Evolutionary conservation across 2,797 vertebrate species (phyloP).

Genomic region (Sebastes matsubarae): DNA sequence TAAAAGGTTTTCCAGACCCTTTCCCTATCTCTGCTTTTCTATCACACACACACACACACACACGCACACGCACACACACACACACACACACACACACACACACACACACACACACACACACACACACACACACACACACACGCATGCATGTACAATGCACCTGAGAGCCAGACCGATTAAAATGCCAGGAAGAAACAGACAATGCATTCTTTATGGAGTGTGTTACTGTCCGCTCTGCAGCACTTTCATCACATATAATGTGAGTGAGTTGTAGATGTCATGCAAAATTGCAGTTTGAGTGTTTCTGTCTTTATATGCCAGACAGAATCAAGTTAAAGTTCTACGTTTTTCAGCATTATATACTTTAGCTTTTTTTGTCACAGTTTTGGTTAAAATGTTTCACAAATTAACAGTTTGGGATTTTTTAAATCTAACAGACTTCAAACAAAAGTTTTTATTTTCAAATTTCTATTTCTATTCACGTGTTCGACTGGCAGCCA

Average conservation of each 20-base stretch:
- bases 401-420: background rate
- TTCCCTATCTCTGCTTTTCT: conserved; percentile 52
- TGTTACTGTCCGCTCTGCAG: conserved; percentile 35
- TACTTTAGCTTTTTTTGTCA: background rate
- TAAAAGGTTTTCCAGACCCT: conserved; percentile 69
- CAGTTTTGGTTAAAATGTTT: conserved; percentile 9
- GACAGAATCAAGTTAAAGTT: background rate
- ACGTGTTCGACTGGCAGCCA: background rate
- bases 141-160: conserved; percentile 20
- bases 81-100: background rate
- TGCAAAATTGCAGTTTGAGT: conserved; percentile 21
- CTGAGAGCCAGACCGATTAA: conserved; percentile 57
- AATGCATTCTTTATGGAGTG: conserved; percentile 55
- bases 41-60: background rate
- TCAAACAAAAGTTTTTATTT: background rate
- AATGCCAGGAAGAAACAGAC: conserved; percentile 56
- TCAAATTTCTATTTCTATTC: background rate
- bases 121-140: conserved; percentile 6
- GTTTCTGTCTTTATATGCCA: conserved; percentile 8
- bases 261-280: conserved; percentile 39
- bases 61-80: background rate
- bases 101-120: background rate
- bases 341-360: background rate
- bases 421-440: background rate
- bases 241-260: conserved; percentile 34